Percentiles rank a stretch among this genome's conserved stretches.
phyloP scores from a whole-genome alignment of 2,797 vertebrate genomes.

The Chiloscyllium punctatum region DNA sequence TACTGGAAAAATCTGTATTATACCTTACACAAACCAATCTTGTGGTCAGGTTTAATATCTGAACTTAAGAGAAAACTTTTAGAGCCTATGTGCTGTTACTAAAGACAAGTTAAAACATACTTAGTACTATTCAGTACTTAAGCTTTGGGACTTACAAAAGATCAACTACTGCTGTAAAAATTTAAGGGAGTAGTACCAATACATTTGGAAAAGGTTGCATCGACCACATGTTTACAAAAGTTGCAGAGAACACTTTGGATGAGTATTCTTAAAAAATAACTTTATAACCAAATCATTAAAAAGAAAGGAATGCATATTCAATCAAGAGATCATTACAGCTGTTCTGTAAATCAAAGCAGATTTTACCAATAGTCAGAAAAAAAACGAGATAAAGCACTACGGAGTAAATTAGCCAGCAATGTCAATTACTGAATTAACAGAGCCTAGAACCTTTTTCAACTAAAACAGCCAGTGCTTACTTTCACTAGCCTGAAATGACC shows the following conservation, averaged over 20 bases:
- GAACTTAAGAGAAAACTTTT: neutral
- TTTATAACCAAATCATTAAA: neutral
- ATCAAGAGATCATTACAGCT: neutral
- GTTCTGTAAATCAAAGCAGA: constrained; percentile 29
- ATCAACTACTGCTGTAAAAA: neutral
- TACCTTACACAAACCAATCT: neutral
- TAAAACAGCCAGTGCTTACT: neutral
- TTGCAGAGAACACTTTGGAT: neutral
- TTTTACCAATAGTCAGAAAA: neutral
- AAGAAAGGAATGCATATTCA: neutral
- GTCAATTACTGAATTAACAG: neutral
- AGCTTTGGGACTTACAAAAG: neutral
- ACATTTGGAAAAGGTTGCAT: neutral
- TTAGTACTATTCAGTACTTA: neutral
- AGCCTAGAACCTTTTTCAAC: neutral
- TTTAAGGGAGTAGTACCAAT: neutral
- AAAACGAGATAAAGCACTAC: neutral
- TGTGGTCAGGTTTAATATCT: neutral
- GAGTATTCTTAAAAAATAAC: constrained; percentile 22
- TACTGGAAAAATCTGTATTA: neutral
- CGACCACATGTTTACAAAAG: neutral
- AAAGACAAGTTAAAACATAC: neutral
- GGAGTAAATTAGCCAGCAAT: neutral
- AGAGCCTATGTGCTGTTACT: neutral
- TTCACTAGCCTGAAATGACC: neutral